These are phyloP conservation scores for Limnephilus marmoratus DNA, from an alignment of 2,888 invertebrate species.

Conservation along the genomic window DNA sequence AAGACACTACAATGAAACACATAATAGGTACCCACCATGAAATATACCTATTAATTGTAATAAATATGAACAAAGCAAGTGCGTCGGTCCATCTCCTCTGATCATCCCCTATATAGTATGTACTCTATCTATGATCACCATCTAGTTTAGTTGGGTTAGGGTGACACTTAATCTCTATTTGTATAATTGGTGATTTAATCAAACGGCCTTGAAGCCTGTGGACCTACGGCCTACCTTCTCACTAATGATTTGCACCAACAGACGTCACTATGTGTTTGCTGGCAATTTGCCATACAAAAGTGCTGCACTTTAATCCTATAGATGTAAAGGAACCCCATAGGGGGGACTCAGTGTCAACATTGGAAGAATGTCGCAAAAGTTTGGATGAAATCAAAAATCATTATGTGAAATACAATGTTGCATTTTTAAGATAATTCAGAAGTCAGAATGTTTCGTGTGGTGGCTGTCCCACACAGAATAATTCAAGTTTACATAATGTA, in stretches of 20 bases:
- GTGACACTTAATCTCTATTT: neutral
- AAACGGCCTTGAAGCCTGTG: neutral
- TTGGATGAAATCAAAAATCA: neutral
- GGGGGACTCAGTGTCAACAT: neutral
- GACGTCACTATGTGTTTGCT: constrained; percentile 3
- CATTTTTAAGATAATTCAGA: too few relatives aligned
- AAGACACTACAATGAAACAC: too few relatives aligned
- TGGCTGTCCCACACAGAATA: too few relatives aligned
- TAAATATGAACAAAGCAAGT: neutral
- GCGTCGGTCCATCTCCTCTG: neutral
- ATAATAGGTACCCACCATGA: too few relatives aligned
- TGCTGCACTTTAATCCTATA: constrained; percentile 26
- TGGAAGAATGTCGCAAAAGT: neutral
- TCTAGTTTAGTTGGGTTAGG: neutral
- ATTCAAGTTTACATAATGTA: too few relatives aligned
- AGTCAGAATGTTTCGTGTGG: too few relatives aligned
- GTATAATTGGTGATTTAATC: neutral
- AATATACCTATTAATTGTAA: too few relatives aligned
- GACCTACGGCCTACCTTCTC: neutral
- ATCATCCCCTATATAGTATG: neutral
- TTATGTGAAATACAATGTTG: too few relatives aligned
- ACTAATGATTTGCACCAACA: neutral
- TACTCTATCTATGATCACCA: too few relatives aligned
- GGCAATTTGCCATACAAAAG: constrained; percentile 39
- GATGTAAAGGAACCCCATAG: neutral